Conservation (phyloP, 35 echinoderm and acorn worm genomes). For the Anneissia japonica region DNA sequence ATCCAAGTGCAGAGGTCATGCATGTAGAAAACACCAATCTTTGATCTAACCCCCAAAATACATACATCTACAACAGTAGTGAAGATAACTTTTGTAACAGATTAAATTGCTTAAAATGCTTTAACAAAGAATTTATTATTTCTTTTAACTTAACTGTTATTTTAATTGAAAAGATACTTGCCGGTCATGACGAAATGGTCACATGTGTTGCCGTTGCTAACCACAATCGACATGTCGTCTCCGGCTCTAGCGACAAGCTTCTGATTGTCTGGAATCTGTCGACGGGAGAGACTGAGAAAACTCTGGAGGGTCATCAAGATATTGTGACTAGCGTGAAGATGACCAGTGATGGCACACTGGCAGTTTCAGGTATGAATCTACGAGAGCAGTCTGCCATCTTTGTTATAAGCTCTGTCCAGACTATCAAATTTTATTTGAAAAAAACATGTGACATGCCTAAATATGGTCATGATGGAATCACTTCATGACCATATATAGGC, state of each 20-base stretch:
- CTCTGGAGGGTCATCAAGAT: constrained; percentile 73
- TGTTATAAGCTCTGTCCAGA: too few relatives aligned
- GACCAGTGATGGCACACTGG: constrained; percentile 83
- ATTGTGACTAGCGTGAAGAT: constrained; percentile 72
- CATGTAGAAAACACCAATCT: too few relatives aligned
- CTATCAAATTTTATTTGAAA: too few relatives aligned
- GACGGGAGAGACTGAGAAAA: constrained; percentile 91
- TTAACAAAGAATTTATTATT: neutral
- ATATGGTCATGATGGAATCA: too few relatives aligned
- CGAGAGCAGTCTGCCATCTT: neutral
- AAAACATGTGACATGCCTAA: too few relatives aligned
- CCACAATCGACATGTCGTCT: constrained; percentile 92
- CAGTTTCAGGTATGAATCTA: constrained; percentile 66
- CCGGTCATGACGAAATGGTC: constrained; percentile 76
- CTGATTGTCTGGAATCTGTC: constrained; percentile 90
- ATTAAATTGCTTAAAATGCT: too few relatives aligned
- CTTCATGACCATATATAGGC: too few relatives aligned
- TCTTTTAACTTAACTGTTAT: neutral
- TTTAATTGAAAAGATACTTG: constrained; percentile 48
- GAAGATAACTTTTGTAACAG: too few relatives aligned
- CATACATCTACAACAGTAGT: too few relatives aligned
- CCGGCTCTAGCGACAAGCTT: constrained; percentile 80
- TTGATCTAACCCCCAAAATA: too few relatives aligned
- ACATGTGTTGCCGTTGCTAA: constrained; percentile 82
- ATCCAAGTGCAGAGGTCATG: too few relatives aligned